Conservation (phyloP, 2,113 vertebrate genomes). For the Fregata magnificens region DNA sequence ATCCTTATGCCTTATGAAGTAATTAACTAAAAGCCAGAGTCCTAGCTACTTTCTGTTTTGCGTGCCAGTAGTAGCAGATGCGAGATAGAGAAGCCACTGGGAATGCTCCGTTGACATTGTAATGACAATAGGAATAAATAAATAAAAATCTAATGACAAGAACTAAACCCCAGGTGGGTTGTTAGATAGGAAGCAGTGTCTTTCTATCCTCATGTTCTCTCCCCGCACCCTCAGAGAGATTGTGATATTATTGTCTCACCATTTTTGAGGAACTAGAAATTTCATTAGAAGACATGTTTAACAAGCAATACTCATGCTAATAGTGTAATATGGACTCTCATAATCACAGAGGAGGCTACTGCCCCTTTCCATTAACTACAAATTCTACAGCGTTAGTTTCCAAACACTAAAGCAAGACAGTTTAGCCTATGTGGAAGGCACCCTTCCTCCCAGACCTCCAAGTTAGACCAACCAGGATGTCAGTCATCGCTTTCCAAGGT, state of each 20-base stretch:
- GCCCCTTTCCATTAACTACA: background rate
- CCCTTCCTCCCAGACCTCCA: background rate
- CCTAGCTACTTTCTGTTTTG: background rate
- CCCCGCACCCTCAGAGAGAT: background rate
- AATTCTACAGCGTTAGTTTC: background rate
- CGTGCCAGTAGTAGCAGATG: background rate
- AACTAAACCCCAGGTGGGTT: background rate
- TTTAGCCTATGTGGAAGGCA: background rate
- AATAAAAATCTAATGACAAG: background rate
- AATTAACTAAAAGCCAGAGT: background rate
- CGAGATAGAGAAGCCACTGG: background rate
- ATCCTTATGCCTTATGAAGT: background rate
- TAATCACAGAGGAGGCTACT: background rate
- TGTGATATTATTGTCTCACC: fast-evolving
- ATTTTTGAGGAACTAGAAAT: background rate
- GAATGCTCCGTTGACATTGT: background rate
- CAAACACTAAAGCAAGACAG: background rate
- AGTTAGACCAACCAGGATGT: background rate
- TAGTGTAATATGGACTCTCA: background rate
- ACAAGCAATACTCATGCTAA: background rate
- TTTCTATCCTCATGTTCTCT: background rate
- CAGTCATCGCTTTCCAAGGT: background rate
- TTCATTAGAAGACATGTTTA: background rate
- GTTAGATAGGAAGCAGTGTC: background rate
- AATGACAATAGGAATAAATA: background rate